phyloP scores from a whole-genome alignment of 2,113 vertebrate genomes.

The Ageneiosus marmoratus region DNA sequence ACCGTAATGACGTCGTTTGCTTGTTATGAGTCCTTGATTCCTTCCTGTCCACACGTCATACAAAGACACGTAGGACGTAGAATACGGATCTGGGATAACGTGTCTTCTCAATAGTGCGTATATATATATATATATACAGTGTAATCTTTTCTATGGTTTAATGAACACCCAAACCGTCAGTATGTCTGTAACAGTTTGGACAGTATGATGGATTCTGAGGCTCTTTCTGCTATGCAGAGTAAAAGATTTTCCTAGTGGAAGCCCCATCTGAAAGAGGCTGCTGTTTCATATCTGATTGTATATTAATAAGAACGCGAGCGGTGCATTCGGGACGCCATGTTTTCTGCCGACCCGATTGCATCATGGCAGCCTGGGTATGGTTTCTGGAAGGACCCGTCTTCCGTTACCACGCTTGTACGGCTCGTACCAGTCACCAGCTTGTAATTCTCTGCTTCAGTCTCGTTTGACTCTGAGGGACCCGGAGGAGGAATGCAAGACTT shows the following conservation, averaged over 20 bases:
- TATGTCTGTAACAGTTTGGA: background rate
- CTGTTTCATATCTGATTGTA: background rate
- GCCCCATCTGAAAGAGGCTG: background rate
- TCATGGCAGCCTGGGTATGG: background rate
- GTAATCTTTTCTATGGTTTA: too few relatives aligned
- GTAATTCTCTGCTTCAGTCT: slow-evolving; percentile 16
- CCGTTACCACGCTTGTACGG: background rate
- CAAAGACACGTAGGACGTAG: too few relatives aligned
- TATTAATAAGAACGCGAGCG: slow-evolving; percentile 3
- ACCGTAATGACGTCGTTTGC: too few relatives aligned
- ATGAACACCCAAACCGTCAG: background rate
- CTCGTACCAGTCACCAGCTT: background rate
- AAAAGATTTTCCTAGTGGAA: background rate
- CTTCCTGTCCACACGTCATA: too few relatives aligned
- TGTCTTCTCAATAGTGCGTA: too few relatives aligned
- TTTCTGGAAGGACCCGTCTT: background rate
- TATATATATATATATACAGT: too few relatives aligned
- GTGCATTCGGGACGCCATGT: background rate
- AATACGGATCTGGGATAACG: too few relatives aligned
- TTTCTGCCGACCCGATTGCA: background rate
- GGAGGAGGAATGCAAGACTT: background rate
- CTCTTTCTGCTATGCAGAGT: background rate
- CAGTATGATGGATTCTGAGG: background rate
- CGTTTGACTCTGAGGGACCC: background rate
- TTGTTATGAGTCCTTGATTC: too few relatives aligned